Evolutionary conservation across 2,888 invertebrate genomes (phyloP), one percentile per base, ranked within the genome.

Genomic region (Acrobasis repandana): DNA sequence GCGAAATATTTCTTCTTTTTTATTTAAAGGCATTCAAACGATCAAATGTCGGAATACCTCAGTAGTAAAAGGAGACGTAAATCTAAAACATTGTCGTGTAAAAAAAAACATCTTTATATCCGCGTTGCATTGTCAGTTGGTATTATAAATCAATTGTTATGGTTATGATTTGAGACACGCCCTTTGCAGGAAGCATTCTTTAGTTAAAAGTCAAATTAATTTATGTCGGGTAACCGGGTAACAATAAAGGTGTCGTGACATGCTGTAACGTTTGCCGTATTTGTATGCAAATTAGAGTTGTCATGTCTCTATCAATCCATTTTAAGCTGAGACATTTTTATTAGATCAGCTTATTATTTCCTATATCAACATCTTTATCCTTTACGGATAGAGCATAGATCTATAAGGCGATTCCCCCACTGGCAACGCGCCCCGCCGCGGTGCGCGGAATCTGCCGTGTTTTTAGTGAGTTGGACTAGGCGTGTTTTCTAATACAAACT

Each of bases 231-330:
- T n/a, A 43, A 54, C 54, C 38, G 36, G 38, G n/a, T n/a, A 43
- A 54, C 54, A 54, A 54, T 54, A 20, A 20, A 38, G 38, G 36
- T 52, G 52, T 52, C 52, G 52, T 52, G 52, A 52, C 52, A 16
- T 36, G 15, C 3, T 16, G 36, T 51, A 36, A 52, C 52, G 10
- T 28, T 52, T 54, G 38, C 38, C 20, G 38, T 38, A 16, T 54
- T 54, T 38, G 14, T 54, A 54, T 54, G 54, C 18, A 43, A 54
- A 54, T 54, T 20, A 10, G 15, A 36, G 34, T 14, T 54, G 38
- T 54, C 54, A 38, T 54, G n/a, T 43, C 54, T 54, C 38, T 54
- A 54, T 54, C 20, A 10, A 36, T 11, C 18, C 10, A 10, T 16
- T 54, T 38, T 38, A 20, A 3, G 36, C n/a, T 9, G 51, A 15